phyloP scores from a whole-genome alignment of 2,888 invertebrate species.

The Drosophila histrio region DNA sequence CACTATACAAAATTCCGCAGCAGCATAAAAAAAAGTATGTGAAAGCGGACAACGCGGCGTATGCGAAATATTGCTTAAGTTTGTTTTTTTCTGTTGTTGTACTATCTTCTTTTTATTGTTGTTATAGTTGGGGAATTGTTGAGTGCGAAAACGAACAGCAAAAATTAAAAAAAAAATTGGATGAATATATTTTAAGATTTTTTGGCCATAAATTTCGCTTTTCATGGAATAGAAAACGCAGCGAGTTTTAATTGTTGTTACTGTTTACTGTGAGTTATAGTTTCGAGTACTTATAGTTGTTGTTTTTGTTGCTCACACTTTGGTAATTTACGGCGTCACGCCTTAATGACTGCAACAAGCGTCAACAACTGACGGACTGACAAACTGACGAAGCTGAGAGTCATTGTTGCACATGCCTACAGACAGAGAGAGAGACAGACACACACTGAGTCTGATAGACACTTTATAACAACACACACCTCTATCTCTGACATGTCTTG shows the following conservation, averaged over 20 bases:
- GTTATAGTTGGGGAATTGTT: conserved; percentile 7
- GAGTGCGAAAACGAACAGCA: conserved; percentile 33
- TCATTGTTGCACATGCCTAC: conserved; percentile 40
- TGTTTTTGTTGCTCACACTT: conserved; percentile 56
- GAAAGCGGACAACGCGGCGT: conserved; percentile 65
- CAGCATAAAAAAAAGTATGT: conserved; percentile 62
- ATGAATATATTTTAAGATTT: conserved; percentile 30
- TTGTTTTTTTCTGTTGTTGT: neutral
- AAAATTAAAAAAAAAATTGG: conserved; percentile 4
- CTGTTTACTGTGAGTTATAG: conserved; percentile 46
- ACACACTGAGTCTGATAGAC: conserved; percentile 6
- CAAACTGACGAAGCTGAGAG: conserved; percentile 23
- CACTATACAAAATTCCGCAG: conserved; percentile 63
- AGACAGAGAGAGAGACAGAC: conserved; percentile 11
- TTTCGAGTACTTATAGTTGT: conserved; percentile 41
- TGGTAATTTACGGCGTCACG: conserved; percentile 74
- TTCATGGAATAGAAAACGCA: conserved; percentile 60
- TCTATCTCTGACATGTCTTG: conserved; percentile 30
- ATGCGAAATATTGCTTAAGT: conserved; percentile 54
- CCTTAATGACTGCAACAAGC: conserved; percentile 71
- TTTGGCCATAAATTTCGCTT: conserved; percentile 71
- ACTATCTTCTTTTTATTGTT: neutral
- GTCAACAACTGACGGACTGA: conserved; percentile 53
- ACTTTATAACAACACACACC: conserved; percentile 10
- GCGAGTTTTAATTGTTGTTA: conserved; percentile 37